Conservation (phyloP, 2,888 invertebrate species). For the Cepaea hortensis region DNA sequence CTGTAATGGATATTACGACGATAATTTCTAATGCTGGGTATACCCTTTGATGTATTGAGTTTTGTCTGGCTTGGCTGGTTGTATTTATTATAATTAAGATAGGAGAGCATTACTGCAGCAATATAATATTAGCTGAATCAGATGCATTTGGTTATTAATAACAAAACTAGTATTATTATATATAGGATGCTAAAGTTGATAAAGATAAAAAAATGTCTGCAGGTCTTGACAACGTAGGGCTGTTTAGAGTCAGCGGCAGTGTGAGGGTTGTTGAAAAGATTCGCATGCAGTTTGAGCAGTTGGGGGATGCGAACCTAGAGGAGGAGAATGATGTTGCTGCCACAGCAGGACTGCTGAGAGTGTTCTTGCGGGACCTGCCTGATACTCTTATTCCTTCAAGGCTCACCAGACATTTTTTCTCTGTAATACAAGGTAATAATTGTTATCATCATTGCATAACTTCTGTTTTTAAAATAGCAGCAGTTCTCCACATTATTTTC, state of each 20-base stretch:
- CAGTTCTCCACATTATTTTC: not conserved
- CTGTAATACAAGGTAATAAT: constrained; percentile 70
- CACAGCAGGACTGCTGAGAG: constrained; percentile 79
- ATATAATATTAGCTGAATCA: too few relatives aligned
- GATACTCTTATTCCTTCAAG: constrained; percentile 77
- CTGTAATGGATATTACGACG: too few relatives aligned
- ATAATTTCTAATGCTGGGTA: too few relatives aligned
- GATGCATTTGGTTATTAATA: too few relatives aligned
- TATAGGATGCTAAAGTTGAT: not conserved
- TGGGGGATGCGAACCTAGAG: constrained; percentile 79
- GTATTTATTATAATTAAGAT: too few relatives aligned
- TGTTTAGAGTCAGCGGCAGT: constrained; percentile 80
- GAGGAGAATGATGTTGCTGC: constrained; percentile 78
- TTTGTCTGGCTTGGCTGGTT: too few relatives aligned
- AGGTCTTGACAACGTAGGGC: constrained; percentile 78
- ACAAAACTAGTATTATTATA: not conserved
- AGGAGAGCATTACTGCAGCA: too few relatives aligned
- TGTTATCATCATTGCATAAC: not conserved
- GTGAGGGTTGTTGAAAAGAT: constrained; percentile 79
- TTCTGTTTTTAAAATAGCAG: not conserved
- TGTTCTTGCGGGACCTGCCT: constrained; percentile 79
- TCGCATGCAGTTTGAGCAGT: constrained; percentile 78
- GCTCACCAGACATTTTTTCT: constrained; percentile 74
- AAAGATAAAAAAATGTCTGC: constrained; percentile 39
- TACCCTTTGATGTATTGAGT: too few relatives aligned